Evolutionary conservation across 2,113 vertebrate genomes (phyloP), one percentile per base, ranked within the genome.

Genomic region (Cheilinus undulatus): DNA sequence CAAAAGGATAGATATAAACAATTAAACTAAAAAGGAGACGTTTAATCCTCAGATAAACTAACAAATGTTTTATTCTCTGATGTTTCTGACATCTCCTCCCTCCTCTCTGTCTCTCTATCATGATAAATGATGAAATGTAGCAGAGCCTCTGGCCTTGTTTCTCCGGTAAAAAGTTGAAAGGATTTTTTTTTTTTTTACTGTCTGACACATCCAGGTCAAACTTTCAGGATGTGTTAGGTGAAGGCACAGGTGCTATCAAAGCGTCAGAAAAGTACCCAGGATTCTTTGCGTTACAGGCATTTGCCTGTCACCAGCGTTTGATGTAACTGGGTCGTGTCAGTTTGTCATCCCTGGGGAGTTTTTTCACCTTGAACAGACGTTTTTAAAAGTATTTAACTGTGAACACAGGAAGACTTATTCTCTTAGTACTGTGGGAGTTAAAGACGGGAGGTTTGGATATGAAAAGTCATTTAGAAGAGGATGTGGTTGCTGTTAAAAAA

Each of bases 181-280:
- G 17, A 17, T 40, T 13, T 13, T 2, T 15, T 42, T 60, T 46
- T 66, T 53, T 11, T 19, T 20, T 53, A 45, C 15, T 27, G 15
- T 43, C 49, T 69, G 82, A 84, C 82, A 73, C 68, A 71, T 80
- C 82, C 68, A 64, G 82, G 82, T 76, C 76, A 73, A 50, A 32
- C 49, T 66, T 17, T 69, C 65, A 57, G 54, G 75, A 43, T 74
- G 58, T 0, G 53, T 19, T 51, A 46, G 52, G 28, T 3, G 81
- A 72, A 10, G n/a, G 43, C 74, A 66, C 68, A 72, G 76, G 67
- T 75, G 57, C 62, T n/a, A 2, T 23, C 13, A 49, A 38, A 67
- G 70, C 63, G 13, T 40, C 49, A 27, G 50, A n/a, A 36, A 43
- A 76, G 61, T 43, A 53, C 38, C 63, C 69, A 73, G 19, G 54